Conservation (phyloP, 2,888 invertebrate genomes). For the Enoplolaimus lenunculus region DNA sequence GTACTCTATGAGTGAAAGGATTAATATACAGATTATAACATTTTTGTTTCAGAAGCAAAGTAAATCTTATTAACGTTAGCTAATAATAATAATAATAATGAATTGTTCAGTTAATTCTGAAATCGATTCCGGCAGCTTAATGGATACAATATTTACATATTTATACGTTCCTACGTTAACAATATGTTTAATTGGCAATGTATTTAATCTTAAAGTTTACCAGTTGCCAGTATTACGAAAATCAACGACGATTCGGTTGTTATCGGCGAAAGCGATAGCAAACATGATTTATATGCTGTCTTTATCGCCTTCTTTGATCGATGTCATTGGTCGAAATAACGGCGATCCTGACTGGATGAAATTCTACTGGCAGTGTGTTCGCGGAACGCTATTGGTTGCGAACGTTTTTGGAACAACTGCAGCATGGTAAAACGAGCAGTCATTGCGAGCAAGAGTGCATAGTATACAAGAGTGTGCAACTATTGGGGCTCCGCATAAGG, state of each 20-base stretch:
- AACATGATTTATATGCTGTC: slow-evolving; percentile 6
- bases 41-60: too few species aligned
- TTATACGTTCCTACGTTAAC: background rate
- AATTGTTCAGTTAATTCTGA: too few species aligned
- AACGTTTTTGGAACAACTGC: slow-evolving; percentile 8
- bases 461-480: too few species aligned
- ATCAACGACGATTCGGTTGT: slow-evolving; percentile 14
- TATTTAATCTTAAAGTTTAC: slow-evolving; percentile 5
- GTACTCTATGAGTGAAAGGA: too few species aligned
- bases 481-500: too few species aligned
- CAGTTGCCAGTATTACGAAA: background rate
- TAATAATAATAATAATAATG: too few species aligned
- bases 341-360: background rate
- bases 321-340: background rate
- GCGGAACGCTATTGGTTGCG: background rate
- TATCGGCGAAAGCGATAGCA: slow-evolving; percentile 10
- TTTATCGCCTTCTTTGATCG: background rate
- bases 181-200: slow-evolving; percentile 8
- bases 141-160: background rate
- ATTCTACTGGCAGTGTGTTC: background rate
- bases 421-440: slow-evolving; percentile 13
- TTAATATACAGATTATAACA: too few species aligned
- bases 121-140: background rate
- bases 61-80: too few species aligned
- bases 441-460: too few species aligned